Percentiles rank a stretch among this genome's conserved stretches.
Conservation (phyloP, 2,888 invertebrate genomes). For the Agrochola litura region DNA sequence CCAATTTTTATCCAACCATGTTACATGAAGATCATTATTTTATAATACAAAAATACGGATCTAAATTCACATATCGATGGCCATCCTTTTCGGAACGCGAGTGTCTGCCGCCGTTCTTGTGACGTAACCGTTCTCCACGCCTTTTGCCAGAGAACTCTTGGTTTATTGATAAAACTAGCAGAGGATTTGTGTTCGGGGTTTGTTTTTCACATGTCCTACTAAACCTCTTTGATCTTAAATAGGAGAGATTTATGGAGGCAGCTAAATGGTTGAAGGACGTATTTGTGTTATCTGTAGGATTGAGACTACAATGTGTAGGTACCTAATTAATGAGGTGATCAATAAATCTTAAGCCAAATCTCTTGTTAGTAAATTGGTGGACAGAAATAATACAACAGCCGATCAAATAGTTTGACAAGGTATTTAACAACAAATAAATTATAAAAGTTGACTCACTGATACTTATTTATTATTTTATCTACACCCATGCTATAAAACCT, state of each 20-base stretch:
- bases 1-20: slow-evolving; percentile 6
- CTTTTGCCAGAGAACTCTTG: slow-evolving; percentile 24
- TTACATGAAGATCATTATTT: neutral
- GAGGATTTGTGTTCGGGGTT: slow-evolving; percentile 25
- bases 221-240: slow-evolving; percentile 47
- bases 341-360: no score
- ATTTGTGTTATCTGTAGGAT: neutral
- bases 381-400: no score
- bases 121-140: slow-evolving; percentile 35
- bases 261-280: slow-evolving; percentile 17
- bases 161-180: slow-evolving; percentile 52
- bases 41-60: slow-evolving; percentile 8
- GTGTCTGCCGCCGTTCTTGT: slow-evolving; percentile 13
- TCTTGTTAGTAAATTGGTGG: no score
- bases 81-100: slow-evolving; percentile 2
- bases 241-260: slow-evolving; percentile 31
- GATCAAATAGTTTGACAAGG: no score
- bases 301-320: neutral
- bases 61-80: slow-evolving; percentile 26
- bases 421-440: no score
- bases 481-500: no score
- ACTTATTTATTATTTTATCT: no score
- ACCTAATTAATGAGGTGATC: no score
- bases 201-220: slow-evolving; percentile 43
- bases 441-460: no score